phyloP scores from a whole-genome alignment of 2,888 invertebrate species.

The Alloscopus bannaensis region DNA sequence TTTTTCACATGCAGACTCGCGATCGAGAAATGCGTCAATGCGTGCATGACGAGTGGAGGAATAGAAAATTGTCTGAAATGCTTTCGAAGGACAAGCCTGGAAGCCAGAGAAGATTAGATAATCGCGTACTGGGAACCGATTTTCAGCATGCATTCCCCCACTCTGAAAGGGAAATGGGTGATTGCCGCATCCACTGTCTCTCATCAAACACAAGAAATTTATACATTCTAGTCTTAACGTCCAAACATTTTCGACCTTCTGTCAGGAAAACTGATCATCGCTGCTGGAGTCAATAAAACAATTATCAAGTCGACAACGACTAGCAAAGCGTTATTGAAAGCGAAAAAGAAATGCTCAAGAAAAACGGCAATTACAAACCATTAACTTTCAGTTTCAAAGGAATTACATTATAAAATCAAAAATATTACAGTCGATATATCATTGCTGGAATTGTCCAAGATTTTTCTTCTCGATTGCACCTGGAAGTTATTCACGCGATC shows the following conservation, averaged over 20 bases:
- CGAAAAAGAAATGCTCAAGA: background rate
- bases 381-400: background rate
- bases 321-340: background rate
- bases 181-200: background rate
- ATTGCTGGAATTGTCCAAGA: slow-evolving; percentile 5
- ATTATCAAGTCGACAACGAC: background rate
- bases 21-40: background rate
- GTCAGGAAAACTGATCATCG: slow-evolving; percentile 2
- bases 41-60: slow-evolving; percentile 22
- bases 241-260: background rate
- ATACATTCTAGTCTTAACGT: background rate
- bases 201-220: background rate
- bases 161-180: no score
- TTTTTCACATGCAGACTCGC: background rate
- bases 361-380: background rate
- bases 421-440: no score
- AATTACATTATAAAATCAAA: background rate
- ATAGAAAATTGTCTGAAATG: slow-evolving; percentile 21
- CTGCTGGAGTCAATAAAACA: background rate
- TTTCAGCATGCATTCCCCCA: no score
- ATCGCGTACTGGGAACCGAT: slow-evolving; percentile 17
- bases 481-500: slow-evolving; percentile 17
- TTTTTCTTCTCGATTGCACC: slow-evolving; percentile 7
- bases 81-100: slow-evolving; percentile 18
- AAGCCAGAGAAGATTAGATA: background rate